Evolutionary conservation across 2,888 invertebrate genomes (phyloP), one percentile per base, ranked within the genome.

Genomic region (Teinopalpus imperialis): DNA sequence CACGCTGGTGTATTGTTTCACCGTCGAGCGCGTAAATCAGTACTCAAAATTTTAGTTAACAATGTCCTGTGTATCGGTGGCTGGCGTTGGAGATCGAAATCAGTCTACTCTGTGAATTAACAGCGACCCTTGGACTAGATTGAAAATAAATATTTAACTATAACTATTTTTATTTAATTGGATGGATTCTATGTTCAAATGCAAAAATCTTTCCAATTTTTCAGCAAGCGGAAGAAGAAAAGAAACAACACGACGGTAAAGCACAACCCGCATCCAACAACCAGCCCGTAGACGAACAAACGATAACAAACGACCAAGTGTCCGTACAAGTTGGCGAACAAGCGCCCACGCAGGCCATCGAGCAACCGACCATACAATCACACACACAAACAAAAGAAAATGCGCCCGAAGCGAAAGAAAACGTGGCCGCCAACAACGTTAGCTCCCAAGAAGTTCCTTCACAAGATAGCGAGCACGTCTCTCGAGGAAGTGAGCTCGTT

Each of bases 211-310:
- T n/a, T n/a, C n/a, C n/a, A n/a, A n/a, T n/a, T n/a, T n/a, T n/a
- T n/a, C 61, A 81, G 23, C 63, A 81, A 77, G 81, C 81, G 1
- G 86, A 86, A 49, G 86, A 88, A 60, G 86, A 87, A 34, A 86
- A 85, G 54, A 85, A 81, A 54, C 69, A 74, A 29, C 71, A 78
- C 54, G 74, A 78, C 34, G 59, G 49, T 49, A 69, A 72, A 42
- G 45, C 50, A 35, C 52, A 53, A 48, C 48, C 43, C 41, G 7
- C 48, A 40, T 39, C 30, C 39, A 10, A 5, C 8, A 29, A 29
- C 6, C 40, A 31, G 1, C 41, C n/a, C 36, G 45, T 1, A 4
- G 7, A 6, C 18, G 14, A 24, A 3, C 41, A 13, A 10, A 7
- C 31, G 30, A 10, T n/a, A n/a, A n/a, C n/a, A n/a, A 12, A 1